Evolutionary conservation across 2,113 vertebrate genomes (phyloP).

Genomic region (Thryonomys swinderianus): DNA sequence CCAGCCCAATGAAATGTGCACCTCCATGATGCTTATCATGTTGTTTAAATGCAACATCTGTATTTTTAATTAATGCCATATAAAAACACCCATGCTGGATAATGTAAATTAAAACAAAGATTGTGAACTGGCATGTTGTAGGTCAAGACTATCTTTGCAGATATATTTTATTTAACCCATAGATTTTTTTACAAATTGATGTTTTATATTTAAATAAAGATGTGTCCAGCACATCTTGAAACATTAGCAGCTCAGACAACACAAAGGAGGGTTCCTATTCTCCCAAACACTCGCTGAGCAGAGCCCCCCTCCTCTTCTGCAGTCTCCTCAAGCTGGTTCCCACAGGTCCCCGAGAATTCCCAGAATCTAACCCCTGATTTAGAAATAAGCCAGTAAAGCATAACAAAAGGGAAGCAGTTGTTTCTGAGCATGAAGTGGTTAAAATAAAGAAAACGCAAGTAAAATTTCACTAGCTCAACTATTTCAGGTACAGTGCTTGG

Average conservation of each 20-base stretch:
- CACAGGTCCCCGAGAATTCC: not conserved
- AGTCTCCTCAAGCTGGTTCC: not conserved
- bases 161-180: not conserved
- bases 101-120: not conserved
- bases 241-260: not conserved
- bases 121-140: not conserved
- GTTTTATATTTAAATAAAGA: slow-evolving; percentile 34
- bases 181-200: not conserved
- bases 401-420: slow-evolving; percentile 3
- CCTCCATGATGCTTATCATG: not conserved
- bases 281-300: not conserved
- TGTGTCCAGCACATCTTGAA: not conserved
- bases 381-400: slow-evolving; percentile 44
- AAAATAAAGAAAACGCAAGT: not conserved
- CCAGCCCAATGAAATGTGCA: not conserved
- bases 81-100: not conserved
- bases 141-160: not conserved
- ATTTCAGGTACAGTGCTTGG: not conserved
- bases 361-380: not conserved
- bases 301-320: not conserved
- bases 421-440: not conserved
- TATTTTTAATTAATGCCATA: slow-evolving; percentile 5
- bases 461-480: not conserved
- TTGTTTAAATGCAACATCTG: not conserved
- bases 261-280: not conserved